Percentiles rank a stretch among this genome's conserved stretches.
Conservation (phyloP, 2,797 vertebrate genomes). For the Anisognathus igniventris region DNA sequence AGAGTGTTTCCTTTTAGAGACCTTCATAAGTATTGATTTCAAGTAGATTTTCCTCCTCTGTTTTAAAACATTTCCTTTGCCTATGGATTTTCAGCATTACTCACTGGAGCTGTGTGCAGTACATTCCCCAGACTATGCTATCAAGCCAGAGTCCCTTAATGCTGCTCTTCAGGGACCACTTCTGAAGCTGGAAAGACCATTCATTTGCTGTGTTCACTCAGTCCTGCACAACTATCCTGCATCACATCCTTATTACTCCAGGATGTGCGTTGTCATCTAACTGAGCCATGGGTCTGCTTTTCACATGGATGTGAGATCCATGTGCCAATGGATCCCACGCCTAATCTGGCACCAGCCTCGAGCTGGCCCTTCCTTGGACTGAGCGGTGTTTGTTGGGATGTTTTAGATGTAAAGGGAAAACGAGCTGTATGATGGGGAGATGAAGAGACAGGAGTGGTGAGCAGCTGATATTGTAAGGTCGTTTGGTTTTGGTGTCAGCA, state of each 20-base stretch:
- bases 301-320: neutral
- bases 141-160: neutral
- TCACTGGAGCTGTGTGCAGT: neutral
- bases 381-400: neutral
- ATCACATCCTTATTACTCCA: neutral
- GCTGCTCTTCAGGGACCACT: slow-evolving; percentile 5
- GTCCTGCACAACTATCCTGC: neutral
- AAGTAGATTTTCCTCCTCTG: slow-evolving; percentile 29
- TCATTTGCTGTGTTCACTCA: neutral
- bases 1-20: slow-evolving; percentile 34
- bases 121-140: neutral
- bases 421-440: neutral
- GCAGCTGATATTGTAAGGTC: neutral
- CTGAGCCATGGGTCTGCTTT: neutral
- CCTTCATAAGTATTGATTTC: neutral
- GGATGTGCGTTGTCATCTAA: neutral
- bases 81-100: slow-evolving; percentile 42
- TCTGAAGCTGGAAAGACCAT: neutral
- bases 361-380: neutral
- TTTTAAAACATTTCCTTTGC: slow-evolving; percentile 37
- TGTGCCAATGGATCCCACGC: neutral
- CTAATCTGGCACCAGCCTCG: neutral
- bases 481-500: neutral
- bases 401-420: neutral
- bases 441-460: neutral